These are phyloP conservation scores for Megalurothrips usitatus DNA, from an alignment of 2,888 invertebrate genomes.

Conservation along the genomic window DNA sequence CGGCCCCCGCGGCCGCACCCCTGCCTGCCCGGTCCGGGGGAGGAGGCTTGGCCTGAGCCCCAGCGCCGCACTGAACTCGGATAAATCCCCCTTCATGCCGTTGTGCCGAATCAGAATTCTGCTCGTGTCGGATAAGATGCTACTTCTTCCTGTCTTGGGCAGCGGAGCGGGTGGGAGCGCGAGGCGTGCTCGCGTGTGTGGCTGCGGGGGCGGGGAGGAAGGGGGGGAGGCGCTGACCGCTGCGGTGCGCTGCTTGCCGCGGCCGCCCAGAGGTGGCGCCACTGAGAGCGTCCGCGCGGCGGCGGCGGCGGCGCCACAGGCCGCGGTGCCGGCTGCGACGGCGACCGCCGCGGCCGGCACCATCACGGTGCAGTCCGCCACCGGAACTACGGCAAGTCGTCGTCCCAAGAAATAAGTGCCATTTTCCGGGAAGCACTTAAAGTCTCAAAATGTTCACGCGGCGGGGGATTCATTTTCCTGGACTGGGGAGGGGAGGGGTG, in stretches of 20 bases:
- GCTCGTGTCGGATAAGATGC: slow-evolving; percentile 16
- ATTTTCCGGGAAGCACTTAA: no score
- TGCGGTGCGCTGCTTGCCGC: not conserved
- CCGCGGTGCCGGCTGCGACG: not conserved
- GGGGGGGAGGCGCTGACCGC: not conserved
- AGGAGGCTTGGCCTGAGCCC: not conserved
- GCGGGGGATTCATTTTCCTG: no score
- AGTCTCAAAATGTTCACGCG: no score
- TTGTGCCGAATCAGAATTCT: slow-evolving; percentile 15
- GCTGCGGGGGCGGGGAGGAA: not conserved
- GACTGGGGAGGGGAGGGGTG: no score
- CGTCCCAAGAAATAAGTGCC: no score
- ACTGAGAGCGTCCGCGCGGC: not conserved
- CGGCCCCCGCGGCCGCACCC: not conserved
- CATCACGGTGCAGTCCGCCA: no score
- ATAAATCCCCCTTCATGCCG: slow-evolving; percentile 2
- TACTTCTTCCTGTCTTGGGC: not conserved
- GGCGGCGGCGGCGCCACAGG: not conserved
- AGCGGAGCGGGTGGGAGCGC: not conserved
- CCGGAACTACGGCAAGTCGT: no score
- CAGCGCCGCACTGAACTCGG: not conserved
- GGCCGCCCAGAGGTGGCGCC: not conserved
- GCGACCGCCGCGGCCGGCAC: not conserved
- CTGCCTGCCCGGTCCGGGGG: not conserved
- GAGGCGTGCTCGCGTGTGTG: not conserved